phyloP scores from a whole-genome alignment of 30 jellyfish, hydroid and myxozoan species.

The Clytia hemisphaerica region DNA sequence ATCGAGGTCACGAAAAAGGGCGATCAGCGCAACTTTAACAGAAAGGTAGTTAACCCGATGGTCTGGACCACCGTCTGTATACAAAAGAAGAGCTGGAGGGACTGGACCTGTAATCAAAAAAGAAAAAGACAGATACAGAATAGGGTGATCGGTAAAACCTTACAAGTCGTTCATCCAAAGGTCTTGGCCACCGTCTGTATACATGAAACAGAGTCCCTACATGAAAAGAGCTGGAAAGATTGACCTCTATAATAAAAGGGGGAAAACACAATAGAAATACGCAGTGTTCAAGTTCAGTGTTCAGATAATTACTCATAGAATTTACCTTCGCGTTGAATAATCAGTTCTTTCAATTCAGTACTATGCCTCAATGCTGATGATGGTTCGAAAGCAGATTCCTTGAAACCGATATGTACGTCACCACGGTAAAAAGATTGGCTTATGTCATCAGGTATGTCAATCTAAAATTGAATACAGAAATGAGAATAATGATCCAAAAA shows the following conservation, averaged over 20 bases:
- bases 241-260: too few relatives aligned
- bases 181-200: too few relatives aligned
- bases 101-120: too few relatives aligned
- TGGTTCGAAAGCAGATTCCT: conserved; percentile 32
- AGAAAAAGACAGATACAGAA: too few relatives aligned
- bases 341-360: conserved; percentile 10
- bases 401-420: conserved; percentile 14
- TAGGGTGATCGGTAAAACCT: too few relatives aligned
- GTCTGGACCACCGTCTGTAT: conserved; percentile 40
- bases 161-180: too few relatives aligned
- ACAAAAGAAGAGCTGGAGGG: conserved; percentile 16
- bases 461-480: conserved; percentile 3
- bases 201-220: too few relatives aligned
- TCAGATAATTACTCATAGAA: too few relatives aligned
- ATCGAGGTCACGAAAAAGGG: conserved; percentile 6
- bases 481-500: too few relatives aligned
- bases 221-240: too few relatives aligned
- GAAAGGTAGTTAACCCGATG: conserved; percentile 28
- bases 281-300: too few relatives aligned
- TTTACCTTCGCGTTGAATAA: background rate
- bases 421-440: conserved; percentile 26
- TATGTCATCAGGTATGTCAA: conserved; percentile 16
- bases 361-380: conserved; percentile 28
- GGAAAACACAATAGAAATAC: too few relatives aligned
- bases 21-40: conserved; percentile 22